phyloP scores from a whole-genome alignment of 2,113 vertebrate genomes.

The Oophaga pumilio region DNA sequence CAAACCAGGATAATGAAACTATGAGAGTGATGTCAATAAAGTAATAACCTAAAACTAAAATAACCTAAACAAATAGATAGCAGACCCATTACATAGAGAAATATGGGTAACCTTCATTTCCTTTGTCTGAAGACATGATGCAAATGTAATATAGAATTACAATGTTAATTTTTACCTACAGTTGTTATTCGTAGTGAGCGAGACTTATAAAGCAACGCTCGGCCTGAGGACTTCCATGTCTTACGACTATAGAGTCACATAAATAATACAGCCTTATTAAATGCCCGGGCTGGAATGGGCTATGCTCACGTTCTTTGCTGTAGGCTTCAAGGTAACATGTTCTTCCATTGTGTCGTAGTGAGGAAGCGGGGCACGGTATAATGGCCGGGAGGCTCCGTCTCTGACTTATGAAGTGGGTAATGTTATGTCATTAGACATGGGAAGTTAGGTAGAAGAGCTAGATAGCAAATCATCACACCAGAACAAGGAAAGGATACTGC shows the following conservation, averaged over 20 bases:
- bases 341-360: not conserved
- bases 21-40: not conserved
- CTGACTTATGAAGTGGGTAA: constrained; percentile 9
- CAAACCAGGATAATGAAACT: not conserved
- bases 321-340: not conserved
- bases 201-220: not conserved
- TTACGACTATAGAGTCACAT: not conserved
- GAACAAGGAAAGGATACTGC: not conserved
- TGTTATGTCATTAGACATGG: not conserved
- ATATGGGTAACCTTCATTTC: not conserved
- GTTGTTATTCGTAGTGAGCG: not conserved
- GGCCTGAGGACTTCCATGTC: not conserved
- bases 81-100: not conserved
- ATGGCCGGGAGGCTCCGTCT: not conserved
- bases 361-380: not conserved
- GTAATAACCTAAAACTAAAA: not conserved
- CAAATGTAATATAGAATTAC: not conserved
- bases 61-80: not conserved
- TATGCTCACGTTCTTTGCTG: not conserved
- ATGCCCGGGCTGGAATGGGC: not conserved
- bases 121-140: not conserved
- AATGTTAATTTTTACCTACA: not conserved
- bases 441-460: not conserved
- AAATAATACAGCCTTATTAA: not conserved
- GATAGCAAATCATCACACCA: not conserved